Conservation (phyloP, 2,113 vertebrate species). For the Plotosus lineatus region DNA sequence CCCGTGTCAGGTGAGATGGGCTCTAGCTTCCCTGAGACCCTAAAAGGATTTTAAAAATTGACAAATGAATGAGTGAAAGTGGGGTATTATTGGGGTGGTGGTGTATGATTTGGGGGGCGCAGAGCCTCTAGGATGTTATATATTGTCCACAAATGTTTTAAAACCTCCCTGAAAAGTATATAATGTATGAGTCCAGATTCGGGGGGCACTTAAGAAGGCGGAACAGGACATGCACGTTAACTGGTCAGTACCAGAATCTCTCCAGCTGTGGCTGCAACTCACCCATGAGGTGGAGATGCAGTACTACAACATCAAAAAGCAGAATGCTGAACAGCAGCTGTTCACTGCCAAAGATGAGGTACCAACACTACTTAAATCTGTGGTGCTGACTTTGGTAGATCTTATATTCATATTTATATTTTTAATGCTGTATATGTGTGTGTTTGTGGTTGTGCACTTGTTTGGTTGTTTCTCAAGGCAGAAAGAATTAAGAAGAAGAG, state of each 20-base stretch:
- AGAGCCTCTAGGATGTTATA: background rate
- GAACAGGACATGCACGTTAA: slow-evolving; percentile 71
- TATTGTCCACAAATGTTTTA: background rate
- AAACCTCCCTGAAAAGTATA: background rate
- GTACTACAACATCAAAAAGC: slow-evolving; percentile 94
- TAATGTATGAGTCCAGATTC: slow-evolving; percentile 59
- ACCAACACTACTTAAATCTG: slow-evolving; percentile 40
- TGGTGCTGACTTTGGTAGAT: background rate
- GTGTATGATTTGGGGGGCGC: background rate
- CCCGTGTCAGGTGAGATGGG: too few species aligned
- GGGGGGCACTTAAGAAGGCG: slow-evolving; percentile 69
- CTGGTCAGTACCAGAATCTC: slow-evolving; percentile 77
- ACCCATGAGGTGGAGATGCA: slow-evolving; percentile 96
- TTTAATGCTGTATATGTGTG: background rate
- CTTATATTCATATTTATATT: background rate
- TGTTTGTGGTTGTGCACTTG: background rate
- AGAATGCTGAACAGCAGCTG: slow-evolving; percentile 89
- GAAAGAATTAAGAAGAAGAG: slow-evolving; percentile 98
- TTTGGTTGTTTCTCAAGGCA: slow-evolving; percentile 73
- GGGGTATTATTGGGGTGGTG: background rate
- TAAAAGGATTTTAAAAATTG: too few species aligned
- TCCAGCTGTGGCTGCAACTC: slow-evolving; percentile 95
- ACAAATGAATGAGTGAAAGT: too few species aligned
- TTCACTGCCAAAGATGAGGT: slow-evolving; percentile 92
- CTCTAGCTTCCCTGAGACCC: too few species aligned